phyloP scores from a whole-genome alignment of 2,113 vertebrate genomes.

The Azemiops feae region DNA sequence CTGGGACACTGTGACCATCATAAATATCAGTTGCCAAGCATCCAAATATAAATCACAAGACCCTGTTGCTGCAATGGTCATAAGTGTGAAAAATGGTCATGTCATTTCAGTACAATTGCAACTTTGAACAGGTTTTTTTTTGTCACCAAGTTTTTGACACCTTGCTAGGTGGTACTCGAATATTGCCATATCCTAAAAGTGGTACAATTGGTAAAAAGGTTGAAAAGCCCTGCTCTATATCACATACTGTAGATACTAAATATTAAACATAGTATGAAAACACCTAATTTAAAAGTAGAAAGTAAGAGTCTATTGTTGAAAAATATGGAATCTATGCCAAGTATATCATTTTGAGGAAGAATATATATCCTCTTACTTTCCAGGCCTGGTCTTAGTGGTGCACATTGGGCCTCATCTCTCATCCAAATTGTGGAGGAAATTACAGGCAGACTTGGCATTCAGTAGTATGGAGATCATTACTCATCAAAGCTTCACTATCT shows the following conservation, averaged over 20 bases:
- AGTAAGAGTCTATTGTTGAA: background rate
- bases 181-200: no score
- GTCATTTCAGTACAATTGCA: no score
- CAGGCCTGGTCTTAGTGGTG: background rate
- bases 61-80: no score
- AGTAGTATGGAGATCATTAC: background rate
- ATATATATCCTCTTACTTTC: background rate
- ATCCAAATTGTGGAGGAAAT: background rate
- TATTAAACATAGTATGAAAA: background rate
- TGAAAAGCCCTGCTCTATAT: no score
- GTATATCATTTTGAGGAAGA: background rate
- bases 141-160: no score
- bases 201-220: no score
- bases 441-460: background rate
- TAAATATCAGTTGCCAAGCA: no score
- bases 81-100: no score
- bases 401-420: background rate
- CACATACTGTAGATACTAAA: background rate
- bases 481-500: background rate
- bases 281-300: background rate
- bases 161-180: no score
- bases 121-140: no score
- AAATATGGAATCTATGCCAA: background rate
- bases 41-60: no score
- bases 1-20: no score